phyloP scores from a whole-genome alignment of 2,797 vertebrate genomes.

The Silurus aristotelis region DNA sequence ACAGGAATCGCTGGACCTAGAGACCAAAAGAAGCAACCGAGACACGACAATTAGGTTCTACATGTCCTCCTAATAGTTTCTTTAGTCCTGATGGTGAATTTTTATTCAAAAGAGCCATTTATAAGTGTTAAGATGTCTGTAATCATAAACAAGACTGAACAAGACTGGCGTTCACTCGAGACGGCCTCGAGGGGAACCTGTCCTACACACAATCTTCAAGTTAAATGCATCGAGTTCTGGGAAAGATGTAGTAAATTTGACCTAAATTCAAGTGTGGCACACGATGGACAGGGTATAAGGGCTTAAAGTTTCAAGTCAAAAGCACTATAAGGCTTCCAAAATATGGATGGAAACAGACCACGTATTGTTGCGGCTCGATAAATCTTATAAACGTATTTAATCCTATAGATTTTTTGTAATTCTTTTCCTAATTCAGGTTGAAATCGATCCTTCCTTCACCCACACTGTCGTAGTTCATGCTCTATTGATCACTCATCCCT shows the following conservation, averaged over 20 bases:
- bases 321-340: background rate
- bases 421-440: background rate
- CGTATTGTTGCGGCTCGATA: background rate
- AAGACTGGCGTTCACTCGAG: background rate
- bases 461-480: background rate
- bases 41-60: background rate
- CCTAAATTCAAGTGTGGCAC: background rate
- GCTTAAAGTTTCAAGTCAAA: background rate
- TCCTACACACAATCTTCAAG: background rate
- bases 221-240: background rate
- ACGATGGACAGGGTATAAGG: background rate
- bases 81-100: background rate
- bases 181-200: background rate
- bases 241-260: background rate
- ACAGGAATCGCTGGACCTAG: constrained; percentile 93
- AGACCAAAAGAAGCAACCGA: background rate
- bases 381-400: background rate
- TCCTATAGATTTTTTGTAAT: background rate
- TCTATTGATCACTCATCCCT: constrained; percentile 57
- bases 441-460: background rate
- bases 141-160: background rate
- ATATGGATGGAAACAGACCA: background rate
- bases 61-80: no score
- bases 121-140: background rate
- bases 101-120: background rate